Evolutionary conservation across 2,797 vertebrate genomes (phyloP), one percentile per base, ranked within the genome.

Genomic region (Chaenodraco wilsoni): DNA sequence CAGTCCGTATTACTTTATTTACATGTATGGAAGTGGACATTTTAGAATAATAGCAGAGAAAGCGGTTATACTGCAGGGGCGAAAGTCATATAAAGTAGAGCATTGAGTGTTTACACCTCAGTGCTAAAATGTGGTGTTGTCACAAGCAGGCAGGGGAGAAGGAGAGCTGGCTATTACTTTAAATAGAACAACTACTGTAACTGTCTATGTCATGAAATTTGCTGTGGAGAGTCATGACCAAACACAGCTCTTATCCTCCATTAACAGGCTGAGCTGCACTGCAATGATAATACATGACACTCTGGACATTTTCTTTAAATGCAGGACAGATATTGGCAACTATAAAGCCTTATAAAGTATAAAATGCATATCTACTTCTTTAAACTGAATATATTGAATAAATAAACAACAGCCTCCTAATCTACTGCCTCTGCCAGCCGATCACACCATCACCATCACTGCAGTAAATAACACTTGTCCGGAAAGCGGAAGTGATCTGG

Each of bases 401-500:
- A 7, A 16, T 55, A 4, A 0, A 3, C 3, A 46, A 60, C 4
- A 16, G 44, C 16, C 19, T 21, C 6, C 41, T 50, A 19, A 43
- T 27, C n/a, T 44, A 11, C 45, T 41, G 45, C 51, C 41, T 54
- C 17, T 55, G 7, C 7, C 5, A 12, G 37, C 17, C 77, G 55
- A 69, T 67, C 19, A 51, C 51, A 13, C 1, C 17, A 16, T 21
- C 33, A 9, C 0, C 0, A 27, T 44, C 37, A 48, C 11, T 27
- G 27, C 27, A 27, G 27, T 5, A 3, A 9, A 4, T 1, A 21
- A 33, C 44, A 0, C 21, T 48, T 75, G 50, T 40, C 54, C 3
- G 46, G 45, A 88, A 91, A 91, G 74, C 77, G 89, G 91, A 91
- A 88, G 86, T 84, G 46, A 55, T 52, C 41, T 76, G 44, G 33